Evolutionary conservation across 2,888 invertebrate genomes (phyloP).

Genomic region (Harmothoe impar): DNA sequence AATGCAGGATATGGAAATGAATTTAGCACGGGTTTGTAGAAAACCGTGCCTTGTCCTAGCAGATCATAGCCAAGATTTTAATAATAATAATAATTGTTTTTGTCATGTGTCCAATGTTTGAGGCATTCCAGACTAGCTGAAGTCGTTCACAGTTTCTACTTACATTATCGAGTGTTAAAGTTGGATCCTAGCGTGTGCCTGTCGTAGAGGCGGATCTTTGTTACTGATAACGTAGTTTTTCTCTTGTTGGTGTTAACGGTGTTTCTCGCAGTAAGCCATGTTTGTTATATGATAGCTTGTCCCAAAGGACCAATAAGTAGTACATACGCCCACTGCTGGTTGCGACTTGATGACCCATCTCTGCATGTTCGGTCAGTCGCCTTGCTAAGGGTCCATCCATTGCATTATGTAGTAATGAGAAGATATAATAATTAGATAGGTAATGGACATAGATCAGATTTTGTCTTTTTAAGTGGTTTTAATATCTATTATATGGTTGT

Average conservation of each 20-base stretch:
- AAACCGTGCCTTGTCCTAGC: no score
- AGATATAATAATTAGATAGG: slow-evolving; percentile 5
- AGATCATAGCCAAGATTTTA: slow-evolving; percentile 35
- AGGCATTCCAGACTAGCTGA: slow-evolving; percentile 60
- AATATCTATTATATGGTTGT: slow-evolving; percentile 24
- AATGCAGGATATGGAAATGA: no score
- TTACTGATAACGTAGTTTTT: slow-evolving; percentile 43
- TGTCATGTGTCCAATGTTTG: slow-evolving; percentile 28
- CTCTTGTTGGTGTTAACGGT: slow-evolving; percentile 55
- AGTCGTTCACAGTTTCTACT: slow-evolving; percentile 54
- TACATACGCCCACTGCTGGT: background rate
- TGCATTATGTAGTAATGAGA: background rate
- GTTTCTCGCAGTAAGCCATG: background rate
- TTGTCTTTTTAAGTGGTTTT: slow-evolving; percentile 24
- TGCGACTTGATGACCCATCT: background rate
- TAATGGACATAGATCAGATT: background rate
- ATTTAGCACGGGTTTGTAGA: background rate
- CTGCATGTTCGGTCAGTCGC: background rate
- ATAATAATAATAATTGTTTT: background rate
- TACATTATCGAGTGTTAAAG: slow-evolving; percentile 27
- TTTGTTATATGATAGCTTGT: slow-evolving; percentile 45
- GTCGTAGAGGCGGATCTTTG: background rate
- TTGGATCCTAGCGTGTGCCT: slow-evolving; percentile 23
- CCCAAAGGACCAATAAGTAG: background rate
- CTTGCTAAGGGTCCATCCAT: slow-evolving; percentile 19